A percentile compares a stretch with the other conserved stretches of the same genome.
Conservation (phyloP, 1,140 invertebrate species). For the Reticulitermes speratus region DNA sequence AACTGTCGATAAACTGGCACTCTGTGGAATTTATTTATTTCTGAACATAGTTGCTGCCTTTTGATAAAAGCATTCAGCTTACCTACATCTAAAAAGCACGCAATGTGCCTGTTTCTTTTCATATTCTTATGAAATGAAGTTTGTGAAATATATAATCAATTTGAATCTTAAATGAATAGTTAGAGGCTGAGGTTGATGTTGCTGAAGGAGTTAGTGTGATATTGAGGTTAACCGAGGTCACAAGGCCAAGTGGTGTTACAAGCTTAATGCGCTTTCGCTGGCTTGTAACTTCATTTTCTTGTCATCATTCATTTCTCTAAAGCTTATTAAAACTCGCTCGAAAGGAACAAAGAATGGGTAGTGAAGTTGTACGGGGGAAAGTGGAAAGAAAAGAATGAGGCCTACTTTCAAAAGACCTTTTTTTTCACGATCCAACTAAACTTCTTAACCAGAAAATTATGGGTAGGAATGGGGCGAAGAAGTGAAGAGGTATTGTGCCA, state of each 20-base stretch:
- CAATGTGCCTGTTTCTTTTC: too few relatives aligned
- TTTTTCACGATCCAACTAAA: constrained; percentile 9
- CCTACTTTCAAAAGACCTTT: background rate
- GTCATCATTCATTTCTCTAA: constrained; percentile 16
- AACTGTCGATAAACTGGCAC: too few relatives aligned
- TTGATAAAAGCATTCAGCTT: too few relatives aligned
- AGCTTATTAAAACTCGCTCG: constrained; percentile 15
- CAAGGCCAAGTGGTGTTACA: constrained; percentile 7
- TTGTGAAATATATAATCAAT: too few relatives aligned
- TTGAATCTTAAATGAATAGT: too few relatives aligned
- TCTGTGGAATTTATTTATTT: too few relatives aligned
- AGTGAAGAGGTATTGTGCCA: background rate
- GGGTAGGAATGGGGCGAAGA: background rate
- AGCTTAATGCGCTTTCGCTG: background rate
- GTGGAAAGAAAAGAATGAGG: constrained; percentile 10
- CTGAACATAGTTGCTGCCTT: too few relatives aligned
- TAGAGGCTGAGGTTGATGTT: background rate
- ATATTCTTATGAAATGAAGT: too few relatives aligned
- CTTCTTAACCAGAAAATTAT: constrained; percentile 19
- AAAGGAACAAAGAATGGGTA: background rate
- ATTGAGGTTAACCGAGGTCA: background rate
- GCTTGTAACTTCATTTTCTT: constrained; percentile 12
- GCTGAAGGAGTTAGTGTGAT: background rate
- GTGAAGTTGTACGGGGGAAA: background rate
- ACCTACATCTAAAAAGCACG: too few relatives aligned